phyloP scores from a whole-genome alignment of 2,797 vertebrate genomes.

The Poecilia gillii region DNA sequence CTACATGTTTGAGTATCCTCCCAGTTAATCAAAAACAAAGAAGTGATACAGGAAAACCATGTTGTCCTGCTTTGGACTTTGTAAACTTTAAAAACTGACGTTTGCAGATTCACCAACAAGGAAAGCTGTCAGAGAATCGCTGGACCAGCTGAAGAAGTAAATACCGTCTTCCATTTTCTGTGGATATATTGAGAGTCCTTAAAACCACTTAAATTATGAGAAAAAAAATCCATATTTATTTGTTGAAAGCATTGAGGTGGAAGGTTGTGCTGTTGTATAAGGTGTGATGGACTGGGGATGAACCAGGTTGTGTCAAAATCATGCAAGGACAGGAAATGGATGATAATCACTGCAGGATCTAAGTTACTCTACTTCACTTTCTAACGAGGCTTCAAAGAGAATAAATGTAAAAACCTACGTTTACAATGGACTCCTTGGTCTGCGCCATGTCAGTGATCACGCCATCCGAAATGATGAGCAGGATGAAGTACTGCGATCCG shows the following conservation, averaged over 20 bases:
- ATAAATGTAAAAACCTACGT: constrained; percentile 76
- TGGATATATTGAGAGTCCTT: background rate
- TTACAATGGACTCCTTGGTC: constrained; percentile 97
- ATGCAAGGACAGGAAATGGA: background rate
- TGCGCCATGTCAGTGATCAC: constrained; percentile 99
- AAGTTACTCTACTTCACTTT: background rate
- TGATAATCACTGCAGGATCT: background rate
- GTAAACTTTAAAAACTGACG: background rate
- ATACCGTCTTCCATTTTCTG: background rate
- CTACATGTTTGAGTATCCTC: background rate
- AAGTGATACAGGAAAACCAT: background rate
- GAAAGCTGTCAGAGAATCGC: background rate
- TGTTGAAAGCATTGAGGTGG: background rate
- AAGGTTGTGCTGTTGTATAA: background rate
- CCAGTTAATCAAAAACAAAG: background rate
- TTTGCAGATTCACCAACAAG: background rate
- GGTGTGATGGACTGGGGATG: background rate
- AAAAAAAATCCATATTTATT: background rate
- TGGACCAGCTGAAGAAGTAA: background rate
- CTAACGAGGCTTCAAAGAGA: background rate
- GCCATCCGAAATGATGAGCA: constrained; percentile 97
- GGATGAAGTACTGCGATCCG: constrained; percentile 97
- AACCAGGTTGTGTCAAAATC: no score
- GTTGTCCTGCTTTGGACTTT: background rate
- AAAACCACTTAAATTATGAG: background rate